A percentile compares a stretch with the other conserved stretches of the same genome.
Evolutionary conservation across 2,797 vertebrate genomes (phyloP).

Genomic region (Anniella stebbinsi): DNA sequence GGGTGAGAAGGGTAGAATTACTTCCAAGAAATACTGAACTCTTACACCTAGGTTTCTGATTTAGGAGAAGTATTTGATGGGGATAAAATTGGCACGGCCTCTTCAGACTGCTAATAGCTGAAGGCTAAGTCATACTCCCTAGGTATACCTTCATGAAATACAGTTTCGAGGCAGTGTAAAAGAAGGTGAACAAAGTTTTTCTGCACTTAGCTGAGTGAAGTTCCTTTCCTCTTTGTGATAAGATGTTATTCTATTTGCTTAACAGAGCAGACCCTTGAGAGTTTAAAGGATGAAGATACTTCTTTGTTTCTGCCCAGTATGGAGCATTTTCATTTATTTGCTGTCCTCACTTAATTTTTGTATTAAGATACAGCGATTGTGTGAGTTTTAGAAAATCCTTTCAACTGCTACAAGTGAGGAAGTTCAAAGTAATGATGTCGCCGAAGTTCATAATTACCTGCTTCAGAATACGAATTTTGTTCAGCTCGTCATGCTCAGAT

Average conservation of each 20-base stretch:
- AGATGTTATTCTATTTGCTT: background rate
- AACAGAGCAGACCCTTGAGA: background rate
- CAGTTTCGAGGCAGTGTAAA: background rate
- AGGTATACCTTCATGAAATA: background rate
- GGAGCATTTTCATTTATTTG: background rate
- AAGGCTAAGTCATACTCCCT: background rate
- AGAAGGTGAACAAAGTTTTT: background rate
- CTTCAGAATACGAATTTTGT: background rate
- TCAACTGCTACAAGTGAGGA: background rate
- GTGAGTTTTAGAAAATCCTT: background rate
- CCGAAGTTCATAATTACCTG: background rate
- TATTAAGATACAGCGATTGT: background rate
- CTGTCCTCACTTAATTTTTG: background rate
- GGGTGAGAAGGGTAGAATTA: background rate
- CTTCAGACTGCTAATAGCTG: background rate
- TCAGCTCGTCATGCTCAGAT: background rate
- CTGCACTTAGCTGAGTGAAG: background rate
- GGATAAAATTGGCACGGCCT: too few relatives aligned
- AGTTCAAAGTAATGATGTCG: background rate
- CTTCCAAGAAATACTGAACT: background rate
- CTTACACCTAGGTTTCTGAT: background rate
- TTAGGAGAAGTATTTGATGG: background rate
- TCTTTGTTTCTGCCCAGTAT: background rate
- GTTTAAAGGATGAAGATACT: background rate
- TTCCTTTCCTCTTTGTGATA: background rate